Evolutionary conservation across 2,797 vertebrate species (phyloP).

Genomic region (Austrolebias charrua): DNA sequence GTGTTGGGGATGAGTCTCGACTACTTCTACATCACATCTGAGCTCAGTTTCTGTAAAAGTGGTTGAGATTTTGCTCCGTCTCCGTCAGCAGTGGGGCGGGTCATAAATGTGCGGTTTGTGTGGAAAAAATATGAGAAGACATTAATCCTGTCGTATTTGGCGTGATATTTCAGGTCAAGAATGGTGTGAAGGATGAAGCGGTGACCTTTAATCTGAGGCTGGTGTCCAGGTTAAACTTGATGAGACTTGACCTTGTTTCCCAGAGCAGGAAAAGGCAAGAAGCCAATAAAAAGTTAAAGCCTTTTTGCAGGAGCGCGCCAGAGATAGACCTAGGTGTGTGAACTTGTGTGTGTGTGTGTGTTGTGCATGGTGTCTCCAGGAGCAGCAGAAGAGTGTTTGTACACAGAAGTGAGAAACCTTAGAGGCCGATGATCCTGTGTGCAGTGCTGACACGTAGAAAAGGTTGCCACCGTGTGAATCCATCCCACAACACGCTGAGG

Average conservation of each 20-base stretch:
- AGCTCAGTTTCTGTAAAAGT: too few species aligned
- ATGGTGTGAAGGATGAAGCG: conserved; percentile 61
- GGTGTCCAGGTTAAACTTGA: conserved; percentile 65
- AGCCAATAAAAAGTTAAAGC: conserved; percentile 63
- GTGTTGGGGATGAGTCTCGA: too few species aligned
- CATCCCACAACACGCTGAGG: conserved; percentile 60
- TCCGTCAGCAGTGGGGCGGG: too few species aligned
- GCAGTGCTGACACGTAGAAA: conserved; percentile 65
- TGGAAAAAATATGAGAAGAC: conserved; percentile 60
- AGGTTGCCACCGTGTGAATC: conserved; percentile 64
- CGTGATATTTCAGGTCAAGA: conserved; percentile 69
- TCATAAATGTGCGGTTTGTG: conserved; percentile 31
- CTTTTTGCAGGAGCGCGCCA: conserved; percentile 30
- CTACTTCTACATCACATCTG: too few species aligned
- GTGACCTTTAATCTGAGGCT: conserved; percentile 59
- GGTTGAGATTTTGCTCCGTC: too few species aligned
- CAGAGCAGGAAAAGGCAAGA: conserved; percentile 39
- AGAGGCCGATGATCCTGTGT: conserved; percentile 62
- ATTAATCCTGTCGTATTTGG: conserved; percentile 73
- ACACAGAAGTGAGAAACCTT: conserved; percentile 70
- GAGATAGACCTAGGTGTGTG: conserved; percentile 7
- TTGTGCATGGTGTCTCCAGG: conserved; percentile 27
- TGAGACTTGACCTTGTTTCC: conserved; percentile 61
- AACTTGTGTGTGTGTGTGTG: conserved; percentile 1
- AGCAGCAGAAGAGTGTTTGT: conserved; percentile 63